These are phyloP conservation scores for Melanogrammus aeglefinus DNA, from an alignment of 2,797 vertebrate genomes.

Conservation along the genomic window DNA sequence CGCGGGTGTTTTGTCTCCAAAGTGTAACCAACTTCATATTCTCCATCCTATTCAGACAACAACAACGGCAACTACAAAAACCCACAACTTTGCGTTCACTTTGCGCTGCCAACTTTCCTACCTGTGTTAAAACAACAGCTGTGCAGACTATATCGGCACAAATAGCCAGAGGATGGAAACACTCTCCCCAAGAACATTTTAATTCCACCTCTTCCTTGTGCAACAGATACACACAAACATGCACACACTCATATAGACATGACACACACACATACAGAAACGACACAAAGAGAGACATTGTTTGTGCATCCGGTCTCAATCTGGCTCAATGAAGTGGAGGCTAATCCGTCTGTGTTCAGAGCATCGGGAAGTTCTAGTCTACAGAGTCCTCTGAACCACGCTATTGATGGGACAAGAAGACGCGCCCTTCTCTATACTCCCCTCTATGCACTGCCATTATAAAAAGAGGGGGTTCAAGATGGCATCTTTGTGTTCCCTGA, in stretches of 20 bases:
- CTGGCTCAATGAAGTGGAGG: not conserved
- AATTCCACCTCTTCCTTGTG: not conserved
- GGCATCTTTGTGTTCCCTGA: too few relatives aligned
- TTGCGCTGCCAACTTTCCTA: conserved; percentile 23
- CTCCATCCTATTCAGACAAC: conserved; percentile 7
- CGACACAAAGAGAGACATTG: not conserved
- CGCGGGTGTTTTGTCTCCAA: not conserved
- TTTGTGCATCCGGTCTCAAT: conserved; percentile 1
- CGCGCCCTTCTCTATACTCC: not conserved
- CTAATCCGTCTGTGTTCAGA: conserved; percentile 10
- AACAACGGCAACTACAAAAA: conserved; percentile 50
- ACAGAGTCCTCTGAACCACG: not conserved
- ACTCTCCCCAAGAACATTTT: conserved; percentile 3
- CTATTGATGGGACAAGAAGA: not conserved
- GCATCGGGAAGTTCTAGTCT: not conserved
- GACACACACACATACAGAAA: not conserved
- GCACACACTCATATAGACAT: not conserved
- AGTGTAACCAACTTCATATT: not conserved
- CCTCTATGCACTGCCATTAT: not conserved
- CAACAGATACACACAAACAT: not conserved
- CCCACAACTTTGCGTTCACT: conserved; percentile 29
- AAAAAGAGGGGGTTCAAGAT: not conserved
- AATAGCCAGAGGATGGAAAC: conserved; percentile 7
- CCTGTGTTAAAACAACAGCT: conserved; percentile 20
- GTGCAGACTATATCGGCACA: conserved; percentile 20